phyloP scores from a whole-genome alignment of 2,113 vertebrate genomes.

The Choloepus hoffmanni region DNA sequence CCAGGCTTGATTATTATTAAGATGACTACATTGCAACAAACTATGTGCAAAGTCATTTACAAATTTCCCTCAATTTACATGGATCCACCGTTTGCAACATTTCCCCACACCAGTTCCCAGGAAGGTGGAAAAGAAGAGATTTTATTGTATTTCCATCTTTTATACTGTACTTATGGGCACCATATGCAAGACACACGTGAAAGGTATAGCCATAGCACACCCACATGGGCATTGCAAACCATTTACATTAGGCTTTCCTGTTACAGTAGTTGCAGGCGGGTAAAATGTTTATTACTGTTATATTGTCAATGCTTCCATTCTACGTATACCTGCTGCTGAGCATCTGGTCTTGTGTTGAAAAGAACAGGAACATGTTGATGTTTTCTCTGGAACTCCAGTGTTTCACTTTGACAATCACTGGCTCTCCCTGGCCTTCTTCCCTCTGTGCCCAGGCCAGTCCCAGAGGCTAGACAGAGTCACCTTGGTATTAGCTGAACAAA shows the following conservation, averaged over 20 bases:
- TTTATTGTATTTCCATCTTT: slow-evolving; percentile 70
- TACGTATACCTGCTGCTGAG: slow-evolving; percentile 38
- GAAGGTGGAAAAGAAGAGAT: slow-evolving; percentile 51
- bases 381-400: slow-evolving; percentile 35
- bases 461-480: neutral
- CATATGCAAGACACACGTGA: slow-evolving; percentile 66
- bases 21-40: neutral
- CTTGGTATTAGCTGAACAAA: neutral
- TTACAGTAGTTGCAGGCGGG: slow-evolving; percentile 36
- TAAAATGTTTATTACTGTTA: slow-evolving; percentile 68
- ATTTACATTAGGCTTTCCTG: slow-evolving; percentile 64
- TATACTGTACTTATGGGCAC: slow-evolving; percentile 51
- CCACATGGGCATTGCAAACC: slow-evolving; percentile 56
- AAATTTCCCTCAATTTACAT: slow-evolving; percentile 69
- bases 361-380: slow-evolving; percentile 2
- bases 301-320: slow-evolving; percentile 18
- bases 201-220: slow-evolving; percentile 12
- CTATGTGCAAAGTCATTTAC: slow-evolving; percentile 34
- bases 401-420: neutral
- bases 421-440: neutral
- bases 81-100: slow-evolving; percentile 41
- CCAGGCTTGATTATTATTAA: slow-evolving; percentile 37
- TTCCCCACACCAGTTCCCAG: neutral
- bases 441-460: neutral
- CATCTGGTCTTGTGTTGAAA: slow-evolving; percentile 62